A percentile compares a stretch with the other conserved stretches of the same genome.
These are phyloP conservation scores for Notarius quadriscutis DNA, from an alignment of 2,113 vertebrate species.

Conservation along the genomic window DNA sequence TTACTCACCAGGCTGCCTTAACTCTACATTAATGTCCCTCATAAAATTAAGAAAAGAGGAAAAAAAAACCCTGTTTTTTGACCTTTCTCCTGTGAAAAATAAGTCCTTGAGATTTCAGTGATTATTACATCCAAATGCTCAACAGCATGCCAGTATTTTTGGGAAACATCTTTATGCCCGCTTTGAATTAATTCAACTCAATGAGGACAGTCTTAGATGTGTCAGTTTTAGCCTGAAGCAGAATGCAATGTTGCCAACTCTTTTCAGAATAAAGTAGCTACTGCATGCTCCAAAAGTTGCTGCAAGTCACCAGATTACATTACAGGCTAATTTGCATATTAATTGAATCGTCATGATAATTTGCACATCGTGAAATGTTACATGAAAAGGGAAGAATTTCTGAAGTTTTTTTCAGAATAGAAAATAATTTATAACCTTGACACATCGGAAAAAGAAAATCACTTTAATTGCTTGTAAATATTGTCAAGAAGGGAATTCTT, in stretches of 20 bases:
- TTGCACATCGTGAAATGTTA: neutral
- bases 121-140: neutral
- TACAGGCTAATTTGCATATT: neutral
- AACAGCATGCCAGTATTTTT: neutral
- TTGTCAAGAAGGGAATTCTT: neutral
- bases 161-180: neutral
- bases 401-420: neutral
- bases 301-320: neutral
- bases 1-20: neutral
- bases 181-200: neutral
- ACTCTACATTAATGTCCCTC: neutral
- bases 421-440: neutral
- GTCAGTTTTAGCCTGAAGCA: neutral
- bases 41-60: neutral
- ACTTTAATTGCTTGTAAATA: neutral
- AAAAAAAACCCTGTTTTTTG: neutral
- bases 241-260: conserved; percentile 1
- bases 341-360: neutral
- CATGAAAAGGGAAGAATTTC: neutral
- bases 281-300: neutral
- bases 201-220: neutral
- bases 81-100: neutral
- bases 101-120: neutral
- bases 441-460: neutral
- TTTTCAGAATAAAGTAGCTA: neutral